These are phyloP conservation scores for Lycodopsis pacificus DNA, from an alignment of 2,797 vertebrate genomes.

Conservation along the genomic window DNA sequence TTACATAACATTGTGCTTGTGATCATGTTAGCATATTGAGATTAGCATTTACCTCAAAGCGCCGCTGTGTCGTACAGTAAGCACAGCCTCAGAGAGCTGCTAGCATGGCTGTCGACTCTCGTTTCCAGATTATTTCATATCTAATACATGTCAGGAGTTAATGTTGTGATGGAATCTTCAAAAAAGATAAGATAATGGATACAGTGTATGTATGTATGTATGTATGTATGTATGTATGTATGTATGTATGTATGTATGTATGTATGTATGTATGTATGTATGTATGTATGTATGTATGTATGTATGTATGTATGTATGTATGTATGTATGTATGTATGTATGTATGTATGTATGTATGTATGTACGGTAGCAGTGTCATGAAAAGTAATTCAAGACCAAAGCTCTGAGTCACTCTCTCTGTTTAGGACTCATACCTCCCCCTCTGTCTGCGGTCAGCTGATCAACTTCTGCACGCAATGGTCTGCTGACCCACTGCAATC, in stretches of 20 bases:
- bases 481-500: slow-evolving; percentile 76
- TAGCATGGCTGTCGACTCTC: too few species aligned
- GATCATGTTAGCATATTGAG: not conserved
- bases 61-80: too few species aligned
- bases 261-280: not conserved
- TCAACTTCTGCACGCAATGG: slow-evolving; percentile 75
- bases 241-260: not conserved
- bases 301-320: not conserved
- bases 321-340: not conserved
- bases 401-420: slow-evolving; percentile 46
- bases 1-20: not conserved
- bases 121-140: not conserved
- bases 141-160: not conserved
- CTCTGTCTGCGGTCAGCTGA: slow-evolving; percentile 74
- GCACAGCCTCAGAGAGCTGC: too few species aligned
- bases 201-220: not conserved
- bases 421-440: slow-evolving; percentile 52
- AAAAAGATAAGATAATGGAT: too few species aligned
- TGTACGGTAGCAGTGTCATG: slow-evolving; percentile 24
- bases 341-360: not conserved
- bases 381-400: slow-evolving; percentile 43
- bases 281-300: not conserved
- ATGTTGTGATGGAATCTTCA: not conserved
- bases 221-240: not conserved
- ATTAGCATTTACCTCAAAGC: not conserved